Conservation (phyloP, 2,113 vertebrate species). For the Cryptomyrus ogoouensis region DNA sequence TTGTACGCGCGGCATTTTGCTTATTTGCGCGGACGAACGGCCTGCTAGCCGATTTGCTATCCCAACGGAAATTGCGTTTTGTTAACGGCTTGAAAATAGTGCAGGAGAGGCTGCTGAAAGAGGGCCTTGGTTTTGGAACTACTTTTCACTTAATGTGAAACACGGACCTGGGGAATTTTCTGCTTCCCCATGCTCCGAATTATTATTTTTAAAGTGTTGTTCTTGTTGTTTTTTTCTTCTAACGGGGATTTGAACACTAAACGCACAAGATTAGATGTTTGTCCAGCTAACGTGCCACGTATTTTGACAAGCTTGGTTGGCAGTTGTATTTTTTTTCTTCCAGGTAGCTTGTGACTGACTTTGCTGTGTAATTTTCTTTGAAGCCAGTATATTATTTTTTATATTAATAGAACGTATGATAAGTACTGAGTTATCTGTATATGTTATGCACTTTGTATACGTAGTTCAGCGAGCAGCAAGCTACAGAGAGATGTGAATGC, state of each 20-base stretch:
- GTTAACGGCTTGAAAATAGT: constrained; percentile 52
- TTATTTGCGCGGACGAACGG: background rate
- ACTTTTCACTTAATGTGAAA: constrained; percentile 40
- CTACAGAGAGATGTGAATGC: constrained; percentile 15
- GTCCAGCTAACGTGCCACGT: background rate
- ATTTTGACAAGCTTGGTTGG: constrained; percentile 5
- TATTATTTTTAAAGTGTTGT: background rate
- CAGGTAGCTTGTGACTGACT: background rate
- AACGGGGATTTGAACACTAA: background rate
- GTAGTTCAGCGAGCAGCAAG: background rate
- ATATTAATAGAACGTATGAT: background rate
- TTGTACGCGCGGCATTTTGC: constrained; percentile 35
- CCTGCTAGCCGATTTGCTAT: constrained; percentile 26
- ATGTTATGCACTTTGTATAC: background rate
- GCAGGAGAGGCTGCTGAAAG: constrained; percentile 53
- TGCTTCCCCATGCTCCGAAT: background rate
- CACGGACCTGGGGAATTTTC: background rate
- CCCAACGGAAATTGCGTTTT: constrained; percentile 49
- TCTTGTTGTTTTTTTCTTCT: background rate
- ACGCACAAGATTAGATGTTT: background rate
- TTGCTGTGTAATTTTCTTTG: background rate
- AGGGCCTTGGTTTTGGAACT: constrained; percentile 48
- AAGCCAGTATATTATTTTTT: too few relatives aligned
- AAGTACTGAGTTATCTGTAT: background rate
- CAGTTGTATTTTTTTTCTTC: background rate